Percentiles rank a stretch among this genome's conserved stretches.
These are phyloP conservation scores for Uloborus diversus DNA, from an alignment of 1,140 invertebrate species.

Conservation along the genomic window DNA sequence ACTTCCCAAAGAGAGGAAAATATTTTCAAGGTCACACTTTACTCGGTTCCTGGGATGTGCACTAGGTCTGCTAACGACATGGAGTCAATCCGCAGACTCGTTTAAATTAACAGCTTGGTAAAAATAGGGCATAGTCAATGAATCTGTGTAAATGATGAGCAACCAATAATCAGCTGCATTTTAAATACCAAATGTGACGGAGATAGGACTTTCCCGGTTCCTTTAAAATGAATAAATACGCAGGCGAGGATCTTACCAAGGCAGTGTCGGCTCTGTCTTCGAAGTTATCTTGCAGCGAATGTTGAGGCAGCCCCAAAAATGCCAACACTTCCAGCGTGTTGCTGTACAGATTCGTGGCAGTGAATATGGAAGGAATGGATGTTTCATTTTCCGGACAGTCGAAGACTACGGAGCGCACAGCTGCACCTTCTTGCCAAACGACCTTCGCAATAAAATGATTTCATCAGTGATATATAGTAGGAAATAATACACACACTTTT, in stretches of 20 bases:
- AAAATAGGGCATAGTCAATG: too few relatives aligned
- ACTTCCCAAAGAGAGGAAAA: too few relatives aligned
- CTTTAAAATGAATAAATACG: too few relatives aligned
- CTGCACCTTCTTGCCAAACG: slow-evolving; percentile 72
- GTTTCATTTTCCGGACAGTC: slow-evolving; percentile 72
- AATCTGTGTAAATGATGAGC: too few relatives aligned
- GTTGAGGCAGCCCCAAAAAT: slow-evolving; percentile 73
- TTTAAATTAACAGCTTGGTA: too few relatives aligned
- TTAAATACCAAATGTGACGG: too few relatives aligned
- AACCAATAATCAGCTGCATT: too few relatives aligned
- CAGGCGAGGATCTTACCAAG: slow-evolving; percentile 70
- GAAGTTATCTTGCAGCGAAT: slow-evolving; percentile 72
- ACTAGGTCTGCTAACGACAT: too few relatives aligned
- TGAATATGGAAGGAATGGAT: slow-evolving; percentile 66
- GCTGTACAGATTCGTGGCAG: slow-evolving; percentile 71
- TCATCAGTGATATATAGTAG: neutral
- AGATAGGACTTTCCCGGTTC: too few relatives aligned
- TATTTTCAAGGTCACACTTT: too few relatives aligned
- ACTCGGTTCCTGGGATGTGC: too few relatives aligned
- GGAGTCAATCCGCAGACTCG: too few relatives aligned
- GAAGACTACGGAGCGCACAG: slow-evolving; percentile 75
- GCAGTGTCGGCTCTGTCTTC: slow-evolving; percentile 73
- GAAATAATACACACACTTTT: slow-evolving; percentile 18
- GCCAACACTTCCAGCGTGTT: slow-evolving; percentile 71
- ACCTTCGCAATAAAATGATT: slow-evolving; percentile 59